Conservation (phyloP, 2,797 vertebrate species). For the Chiloscyllium punctatum region DNA sequence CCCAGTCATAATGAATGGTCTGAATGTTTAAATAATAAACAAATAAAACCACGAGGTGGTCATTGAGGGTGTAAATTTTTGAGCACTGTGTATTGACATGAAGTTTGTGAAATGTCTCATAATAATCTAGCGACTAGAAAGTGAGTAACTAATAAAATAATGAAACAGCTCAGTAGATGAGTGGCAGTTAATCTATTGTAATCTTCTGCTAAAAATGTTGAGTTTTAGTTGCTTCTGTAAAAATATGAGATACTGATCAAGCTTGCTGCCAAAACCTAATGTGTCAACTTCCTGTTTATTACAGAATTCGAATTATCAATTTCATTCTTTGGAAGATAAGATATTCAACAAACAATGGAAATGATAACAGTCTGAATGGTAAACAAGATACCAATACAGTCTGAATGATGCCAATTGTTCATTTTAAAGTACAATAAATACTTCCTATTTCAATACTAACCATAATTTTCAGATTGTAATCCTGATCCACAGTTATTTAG, state of each 20-base stretch:
- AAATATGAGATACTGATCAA: background rate
- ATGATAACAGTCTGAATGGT: background rate
- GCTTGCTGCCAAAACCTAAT: background rate
- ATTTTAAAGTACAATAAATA: background rate
- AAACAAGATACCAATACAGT: background rate
- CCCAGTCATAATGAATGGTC: background rate
- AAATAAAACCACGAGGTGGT: background rate
- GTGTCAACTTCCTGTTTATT: conserved; percentile 43
- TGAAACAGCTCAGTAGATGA: background rate
- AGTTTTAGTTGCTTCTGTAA: background rate
- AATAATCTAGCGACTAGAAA: background rate
- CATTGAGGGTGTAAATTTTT: background rate
- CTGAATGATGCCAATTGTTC: background rate
- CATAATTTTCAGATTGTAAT: background rate
- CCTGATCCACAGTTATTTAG: background rate
- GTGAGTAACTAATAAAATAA: background rate
- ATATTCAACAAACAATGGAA: background rate
- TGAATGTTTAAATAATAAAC: background rate
- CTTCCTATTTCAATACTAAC: background rate
- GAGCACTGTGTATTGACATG: background rate
- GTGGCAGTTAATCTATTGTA: background rate
- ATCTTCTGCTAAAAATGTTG: background rate
- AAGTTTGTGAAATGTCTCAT: background rate
- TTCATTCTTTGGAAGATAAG: conserved; percentile 68
- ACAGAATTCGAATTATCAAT: conserved; percentile 78